Base-by-base conservation (phyloP, 2,797 vertebrate genomes). In the Peromyscus melanophrys region DNA sequence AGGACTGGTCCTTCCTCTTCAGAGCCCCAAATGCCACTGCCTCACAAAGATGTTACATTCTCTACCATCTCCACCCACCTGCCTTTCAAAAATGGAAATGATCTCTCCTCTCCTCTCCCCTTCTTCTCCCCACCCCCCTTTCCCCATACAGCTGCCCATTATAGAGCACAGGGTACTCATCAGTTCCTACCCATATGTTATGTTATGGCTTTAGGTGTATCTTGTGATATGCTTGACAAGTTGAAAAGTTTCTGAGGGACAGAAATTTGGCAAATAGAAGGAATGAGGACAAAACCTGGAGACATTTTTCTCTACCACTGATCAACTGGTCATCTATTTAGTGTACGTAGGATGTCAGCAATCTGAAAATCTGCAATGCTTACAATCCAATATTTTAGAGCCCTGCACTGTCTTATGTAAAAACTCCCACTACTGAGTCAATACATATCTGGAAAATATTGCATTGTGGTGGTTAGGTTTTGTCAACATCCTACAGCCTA, bases 81-180 rank as follows among this genome's bases (percentile, higher is more conserved):
- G 29, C n/a, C 81, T 11, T 93, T n/a, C 55, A 27, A 37, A 77
- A 55, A 9, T 31, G 4, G 10, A 46, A 63, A 27, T 27, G 2
- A 3, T 31, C 43, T 1, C 49, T 49, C 10, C 19, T 43, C 17
- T 17, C 76, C 21, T 69, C 14, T 43, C 69, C 25, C 34, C 63
- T 57, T 21, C 55, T 25, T 27, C 55, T 25, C 19, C 40, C 46
- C 11, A 12, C 9, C 40, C 40, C 37, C 37, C 19, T 6, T 49
- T 43, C 21, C 43, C 14, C 67, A 29, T 7, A 21, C 1, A 40
- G 86, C 57, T 52, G 4, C 40, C 43, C 59, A 13, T 31, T 16
- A 4, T 6, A 37, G n/a, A 63, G 12, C 16, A 17, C 40, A 1
- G 0, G 3, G 2, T 17, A 10, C 6, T 2, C 11, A 4, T 13